Evolutionary conservation across 2,888 invertebrate species (phyloP).

Genomic region (Psylliodes chrysocephalus): DNA sequence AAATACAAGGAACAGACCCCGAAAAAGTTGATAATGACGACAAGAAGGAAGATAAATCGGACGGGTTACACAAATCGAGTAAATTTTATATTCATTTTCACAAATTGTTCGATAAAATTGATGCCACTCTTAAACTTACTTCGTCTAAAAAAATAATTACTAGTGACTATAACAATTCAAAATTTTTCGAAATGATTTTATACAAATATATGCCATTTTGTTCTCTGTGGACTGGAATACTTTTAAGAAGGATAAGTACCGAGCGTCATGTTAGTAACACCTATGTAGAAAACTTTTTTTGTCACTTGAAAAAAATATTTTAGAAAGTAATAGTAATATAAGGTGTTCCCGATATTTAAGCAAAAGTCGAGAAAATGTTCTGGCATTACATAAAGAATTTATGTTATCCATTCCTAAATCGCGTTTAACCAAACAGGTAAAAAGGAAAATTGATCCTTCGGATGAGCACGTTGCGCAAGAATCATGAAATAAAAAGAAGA

Average conservation of each 20-base stretch:
- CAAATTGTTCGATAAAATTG: neutral
- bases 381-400: constrained; percentile 14
- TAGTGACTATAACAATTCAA: neutral
- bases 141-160: neutral
- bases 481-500: constrained; percentile 21
- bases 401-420: too few relatives aligned
- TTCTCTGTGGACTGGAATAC: neutral
- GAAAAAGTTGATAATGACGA: neutral
- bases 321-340: constrained; percentile 19
- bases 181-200: constrained; percentile 3
- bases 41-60: neutral
- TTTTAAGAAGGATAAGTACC: neutral
- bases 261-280: constrained; percentile 9
- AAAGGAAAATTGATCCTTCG: neutral
- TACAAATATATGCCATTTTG: neutral
- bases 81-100: constrained; percentile 9
- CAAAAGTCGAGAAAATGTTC: constrained; percentile 13
- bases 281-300: constrained; percentile 20
- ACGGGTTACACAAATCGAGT: constrained; percentile 6
- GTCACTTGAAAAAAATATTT: constrained; percentile 15
- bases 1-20: too few relatives aligned
- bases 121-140: neutral
- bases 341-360: constrained; percentile 19
- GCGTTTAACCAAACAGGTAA: constrained; percentile 6
- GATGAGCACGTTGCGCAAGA: constrained; percentile 23